A percentile compares a stretch with the other conserved stretches of the same genome.
These are phyloP conservation scores for Centropyge bicolor DNA, from an alignment of 2,797 vertebrate species.

Conservation along the genomic window DNA sequence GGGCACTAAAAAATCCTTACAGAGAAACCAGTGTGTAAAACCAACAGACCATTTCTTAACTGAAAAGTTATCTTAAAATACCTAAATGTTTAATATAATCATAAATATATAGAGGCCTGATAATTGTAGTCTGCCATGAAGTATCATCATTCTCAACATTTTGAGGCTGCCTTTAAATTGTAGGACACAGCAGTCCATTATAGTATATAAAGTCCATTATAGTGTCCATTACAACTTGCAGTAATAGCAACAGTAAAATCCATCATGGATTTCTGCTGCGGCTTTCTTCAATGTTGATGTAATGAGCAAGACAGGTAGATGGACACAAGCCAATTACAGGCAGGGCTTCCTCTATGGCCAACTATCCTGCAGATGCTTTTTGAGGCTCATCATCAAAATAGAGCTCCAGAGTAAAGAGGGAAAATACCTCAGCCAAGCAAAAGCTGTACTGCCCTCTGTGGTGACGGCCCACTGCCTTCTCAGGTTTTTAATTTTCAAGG, in stretches of 20 bases:
- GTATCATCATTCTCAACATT: neutral
- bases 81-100: neutral
- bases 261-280: constrained; percentile 8
- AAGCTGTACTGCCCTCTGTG: constrained; percentile 20
- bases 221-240: constrained; percentile 17
- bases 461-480: constrained; percentile 16
- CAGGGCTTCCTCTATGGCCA: constrained; percentile 8
- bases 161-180: constrained; percentile 5
- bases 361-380: constrained; percentile 38
- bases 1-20: neutral
- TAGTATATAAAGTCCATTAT: neutral
- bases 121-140: constrained; percentile 3
- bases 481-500: constrained; percentile 40
- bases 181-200: neutral
- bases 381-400: constrained; percentile 43
- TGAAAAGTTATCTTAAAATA: neutral
- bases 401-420: constrained; percentile 25
- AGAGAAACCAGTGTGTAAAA: neutral
- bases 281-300: constrained; percentile 36
- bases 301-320: constrained; percentile 31
- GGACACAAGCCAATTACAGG: constrained; percentile 26
- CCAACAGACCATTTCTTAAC: neutral
- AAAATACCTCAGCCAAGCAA: constrained; percentile 55
- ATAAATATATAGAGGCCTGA: neutral
- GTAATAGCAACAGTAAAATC: constrained; percentile 40